Evolutionary conservation across 2,797 vertebrate genomes (phyloP).

Genomic region (Hippopotamyrus pictus): DNA sequence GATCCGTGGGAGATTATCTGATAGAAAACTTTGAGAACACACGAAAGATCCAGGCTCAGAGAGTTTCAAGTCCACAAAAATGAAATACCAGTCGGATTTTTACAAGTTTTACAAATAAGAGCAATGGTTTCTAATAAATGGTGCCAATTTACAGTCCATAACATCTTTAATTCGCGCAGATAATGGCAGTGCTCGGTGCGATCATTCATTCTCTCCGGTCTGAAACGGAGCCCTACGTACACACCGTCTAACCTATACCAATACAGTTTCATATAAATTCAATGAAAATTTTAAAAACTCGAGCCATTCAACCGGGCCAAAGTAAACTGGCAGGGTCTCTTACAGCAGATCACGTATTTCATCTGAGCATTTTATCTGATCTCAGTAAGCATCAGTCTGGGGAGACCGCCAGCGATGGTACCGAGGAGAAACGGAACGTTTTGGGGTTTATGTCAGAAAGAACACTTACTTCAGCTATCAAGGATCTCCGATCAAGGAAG

Average conservation of each 20-base stretch:
- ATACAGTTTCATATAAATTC: background rate
- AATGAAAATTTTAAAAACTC: background rate
- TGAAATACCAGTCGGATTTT: background rate
- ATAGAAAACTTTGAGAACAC: background rate
- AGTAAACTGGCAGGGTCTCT: background rate
- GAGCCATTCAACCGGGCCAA: background rate
- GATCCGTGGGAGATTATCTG: background rate
- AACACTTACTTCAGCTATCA: background rate
- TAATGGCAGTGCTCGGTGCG: background rate
- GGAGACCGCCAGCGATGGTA: background rate
- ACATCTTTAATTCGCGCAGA: background rate
- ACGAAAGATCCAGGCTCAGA: background rate
- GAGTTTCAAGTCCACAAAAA: background rate
- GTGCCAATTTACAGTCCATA: background rate
- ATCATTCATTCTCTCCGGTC: background rate
- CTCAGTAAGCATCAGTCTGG: background rate
- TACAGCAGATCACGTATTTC: background rate
- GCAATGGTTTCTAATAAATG: background rate
- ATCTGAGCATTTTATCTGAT: background rate
- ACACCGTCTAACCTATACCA: background rate
- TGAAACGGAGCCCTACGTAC: background rate
- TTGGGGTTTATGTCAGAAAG: background rate
- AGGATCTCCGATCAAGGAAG: background rate
- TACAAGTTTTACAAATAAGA: background rate
- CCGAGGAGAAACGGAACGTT: background rate